Conservation (phyloP, 2,797 vertebrate genomes). For the Emydoidea blandingii region DNA sequence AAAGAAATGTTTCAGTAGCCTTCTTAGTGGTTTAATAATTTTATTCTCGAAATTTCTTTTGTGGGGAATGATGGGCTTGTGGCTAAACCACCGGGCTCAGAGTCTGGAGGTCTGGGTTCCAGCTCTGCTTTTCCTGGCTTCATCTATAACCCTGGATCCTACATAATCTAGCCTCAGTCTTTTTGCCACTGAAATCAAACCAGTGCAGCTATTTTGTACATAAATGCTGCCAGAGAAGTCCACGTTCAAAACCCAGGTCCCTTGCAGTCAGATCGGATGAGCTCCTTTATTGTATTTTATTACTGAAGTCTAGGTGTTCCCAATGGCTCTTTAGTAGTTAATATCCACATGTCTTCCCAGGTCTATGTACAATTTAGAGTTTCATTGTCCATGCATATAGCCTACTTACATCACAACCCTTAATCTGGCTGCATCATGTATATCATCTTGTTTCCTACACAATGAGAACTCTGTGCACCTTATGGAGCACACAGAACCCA, state of each 20-base stretch:
- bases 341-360: not conserved
- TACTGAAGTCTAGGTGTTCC: not conserved
- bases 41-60: not conserved
- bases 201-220: not conserved
- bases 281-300: not conserved
- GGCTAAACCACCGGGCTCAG: not conserved
- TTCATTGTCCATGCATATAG: not conserved
- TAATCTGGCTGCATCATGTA: not conserved
- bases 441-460: conserved; percentile 6
- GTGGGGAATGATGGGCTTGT: not conserved
- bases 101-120: not conserved
- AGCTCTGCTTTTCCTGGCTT: not conserved
- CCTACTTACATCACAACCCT: not conserved
- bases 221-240: not conserved
- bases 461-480: conserved; percentile 12
- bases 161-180: not conserved
- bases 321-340: not conserved
- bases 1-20: not conserved
- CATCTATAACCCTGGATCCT: not conserved
- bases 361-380: not conserved
- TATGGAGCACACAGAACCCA: not conserved
- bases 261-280: not conserved
- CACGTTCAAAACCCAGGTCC: not conserved
- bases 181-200: not conserved
- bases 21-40: not conserved